Conservation (phyloP, 2,888 invertebrate species). For the Cordilura impudica region DNA sequence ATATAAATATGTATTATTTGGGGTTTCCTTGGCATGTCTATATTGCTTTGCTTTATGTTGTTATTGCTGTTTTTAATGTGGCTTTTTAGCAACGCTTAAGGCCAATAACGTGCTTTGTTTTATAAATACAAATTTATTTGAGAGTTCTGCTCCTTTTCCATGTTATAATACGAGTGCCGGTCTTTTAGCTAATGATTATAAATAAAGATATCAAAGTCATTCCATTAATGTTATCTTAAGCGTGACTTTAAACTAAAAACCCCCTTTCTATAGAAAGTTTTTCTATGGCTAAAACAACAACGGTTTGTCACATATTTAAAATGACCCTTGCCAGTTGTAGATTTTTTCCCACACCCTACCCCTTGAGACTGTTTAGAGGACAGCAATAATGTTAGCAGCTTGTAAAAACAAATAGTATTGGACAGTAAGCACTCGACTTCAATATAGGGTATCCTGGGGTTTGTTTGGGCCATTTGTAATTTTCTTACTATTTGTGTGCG, state of each 20-base stretch:
- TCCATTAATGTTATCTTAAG: conserved; percentile 64
- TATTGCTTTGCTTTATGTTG: neutral
- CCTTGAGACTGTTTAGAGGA: too few species aligned
- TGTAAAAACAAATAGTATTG: neutral
- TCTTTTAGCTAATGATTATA: conserved; percentile 59
- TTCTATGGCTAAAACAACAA: neutral
- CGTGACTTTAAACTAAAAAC: conserved; percentile 50
- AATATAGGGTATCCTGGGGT: neutral
- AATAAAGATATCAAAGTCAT: conserved; percentile 64
- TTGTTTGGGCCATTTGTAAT: too few species aligned
- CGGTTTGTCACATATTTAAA: conserved; percentile 42
- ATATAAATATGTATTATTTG: neutral
- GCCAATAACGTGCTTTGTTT: conserved; percentile 58
- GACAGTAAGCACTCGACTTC: neutral
- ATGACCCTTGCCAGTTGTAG: conserved; percentile 43
- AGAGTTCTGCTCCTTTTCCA: neutral
- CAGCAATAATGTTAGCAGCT: too few species aligned
- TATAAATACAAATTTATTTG: conserved; percentile 46
- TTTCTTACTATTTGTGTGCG: too few species aligned
- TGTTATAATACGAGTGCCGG: conserved; percentile 10
- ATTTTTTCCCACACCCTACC: neutral
- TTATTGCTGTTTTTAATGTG: conserved; percentile 17
- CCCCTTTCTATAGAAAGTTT: conserved; percentile 1
- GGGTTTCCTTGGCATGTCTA: conserved; percentile 17
- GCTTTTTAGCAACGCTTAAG: conserved; percentile 45